A percentile compares a stretch with the other conserved stretches of the same genome.
phyloP scores from a whole-genome alignment of 2,113 vertebrate species.

The Dissostichus mawsoni region DNA sequence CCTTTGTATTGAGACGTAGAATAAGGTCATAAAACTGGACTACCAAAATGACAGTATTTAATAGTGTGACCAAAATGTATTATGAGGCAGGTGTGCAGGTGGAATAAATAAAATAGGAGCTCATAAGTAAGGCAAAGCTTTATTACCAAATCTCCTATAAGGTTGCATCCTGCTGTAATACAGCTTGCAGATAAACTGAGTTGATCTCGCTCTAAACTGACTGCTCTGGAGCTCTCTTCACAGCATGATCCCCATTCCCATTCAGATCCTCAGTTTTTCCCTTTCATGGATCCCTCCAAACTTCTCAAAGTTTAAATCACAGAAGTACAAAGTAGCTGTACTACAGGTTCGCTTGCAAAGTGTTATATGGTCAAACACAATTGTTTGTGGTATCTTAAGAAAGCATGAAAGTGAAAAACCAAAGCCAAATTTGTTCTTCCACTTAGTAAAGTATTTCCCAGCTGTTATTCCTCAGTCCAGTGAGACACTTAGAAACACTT shows the following conservation, averaged over 20 bases:
- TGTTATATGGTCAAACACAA: slow-evolving; percentile 33
- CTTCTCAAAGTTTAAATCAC: slow-evolving; percentile 19
- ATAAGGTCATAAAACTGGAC: too few relatives aligned
- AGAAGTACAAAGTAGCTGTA: background rate
- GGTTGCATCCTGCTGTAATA: background rate
- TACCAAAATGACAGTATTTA: too few relatives aligned
- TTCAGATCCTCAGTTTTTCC: slow-evolving; percentile 78
- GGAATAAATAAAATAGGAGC: background rate
- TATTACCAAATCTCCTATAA: slow-evolving; percentile 9
- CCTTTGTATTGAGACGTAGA: too few relatives aligned
- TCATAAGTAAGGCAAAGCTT: background rate
- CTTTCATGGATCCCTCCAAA: slow-evolving; percentile 12
- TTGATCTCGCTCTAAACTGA: slow-evolving; percentile 27
- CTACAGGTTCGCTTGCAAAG: slow-evolving; percentile 55
- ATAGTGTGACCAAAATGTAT: too few relatives aligned
- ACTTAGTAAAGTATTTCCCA: slow-evolving; percentile 66
- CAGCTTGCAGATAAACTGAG: slow-evolving; percentile 47
- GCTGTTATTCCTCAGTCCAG: slow-evolving; percentile 47
- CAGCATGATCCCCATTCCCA: slow-evolving; percentile 35
- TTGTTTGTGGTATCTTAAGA: slow-evolving; percentile 57
- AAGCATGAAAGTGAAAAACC: slow-evolving; percentile 32
- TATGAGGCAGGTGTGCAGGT: background rate
- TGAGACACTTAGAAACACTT: slow-evolving; percentile 74
- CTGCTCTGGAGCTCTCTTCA: slow-evolving; percentile 37
- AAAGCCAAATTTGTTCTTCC: slow-evolving; percentile 61